phyloP scores from a whole-genome alignment of 2,113 vertebrate species.

The Oxyura jamaicensis region DNA sequence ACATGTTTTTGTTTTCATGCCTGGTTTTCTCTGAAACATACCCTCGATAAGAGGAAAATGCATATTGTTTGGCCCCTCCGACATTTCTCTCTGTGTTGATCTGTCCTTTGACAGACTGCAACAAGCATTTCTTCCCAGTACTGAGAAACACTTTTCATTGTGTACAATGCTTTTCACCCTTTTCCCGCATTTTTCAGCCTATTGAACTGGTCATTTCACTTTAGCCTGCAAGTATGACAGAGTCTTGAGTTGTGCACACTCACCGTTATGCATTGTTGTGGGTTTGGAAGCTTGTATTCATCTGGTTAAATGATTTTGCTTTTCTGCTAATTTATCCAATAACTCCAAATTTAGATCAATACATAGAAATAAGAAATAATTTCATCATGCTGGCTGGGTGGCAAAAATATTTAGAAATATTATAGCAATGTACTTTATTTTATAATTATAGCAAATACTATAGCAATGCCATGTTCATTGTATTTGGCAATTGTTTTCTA shows the following conservation, averaged over 20 bases:
- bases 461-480: rapidly evolving
- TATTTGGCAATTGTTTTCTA: not conserved
- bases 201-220: not conserved
- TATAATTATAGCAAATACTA: no score
- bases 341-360: not conserved
- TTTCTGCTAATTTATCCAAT: not conserved
- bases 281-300: not conserved
- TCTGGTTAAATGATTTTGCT: not conserved
- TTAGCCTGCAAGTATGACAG: not conserved
- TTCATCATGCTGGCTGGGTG: not conserved
- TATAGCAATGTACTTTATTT: no score
- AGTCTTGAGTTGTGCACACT: not conserved
- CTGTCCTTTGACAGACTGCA: not conserved
- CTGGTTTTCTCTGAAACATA: not conserved
- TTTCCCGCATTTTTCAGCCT: not conserved
- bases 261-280: not conserved
- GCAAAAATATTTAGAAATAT: conserved; percentile 17
- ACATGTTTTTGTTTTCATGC: not conserved
- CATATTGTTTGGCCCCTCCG: rapidly evolving
- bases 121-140: not conserved
- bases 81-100: not conserved
- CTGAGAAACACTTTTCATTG: not conserved
- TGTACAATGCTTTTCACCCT: not conserved
- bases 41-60: not conserved
- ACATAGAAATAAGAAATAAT: not conserved